Evolutionary conservation across 2,888 invertebrate genomes (phyloP), one percentile per base, ranked within the genome.

Genomic region (Mylabris sibirica): DNA sequence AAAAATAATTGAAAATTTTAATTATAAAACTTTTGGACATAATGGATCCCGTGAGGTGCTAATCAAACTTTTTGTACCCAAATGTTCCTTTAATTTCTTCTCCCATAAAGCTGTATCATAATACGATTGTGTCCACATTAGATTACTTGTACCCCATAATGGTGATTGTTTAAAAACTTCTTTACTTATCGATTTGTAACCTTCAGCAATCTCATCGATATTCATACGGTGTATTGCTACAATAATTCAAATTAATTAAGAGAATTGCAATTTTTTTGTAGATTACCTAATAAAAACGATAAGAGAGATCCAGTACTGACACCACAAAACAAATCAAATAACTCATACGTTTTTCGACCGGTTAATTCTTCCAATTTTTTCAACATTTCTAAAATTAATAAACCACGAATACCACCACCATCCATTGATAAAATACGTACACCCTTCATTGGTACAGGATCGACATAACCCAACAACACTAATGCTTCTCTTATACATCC

Each of bases 41-140:
- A 83, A 82, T 24, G 84, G 82, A 75, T 87, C 86, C 60, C 88
- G 83, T 14, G 86, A 81, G 0, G 88, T 88, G 74, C 89, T 87
- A 49, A 91, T 89, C 34, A 93, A 85, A 59, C 87, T 86, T 68
- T 84, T 84, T 64, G 90, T 89, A 0, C 90, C 89, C 9, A 92
- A 84, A 76, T 90, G 86, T 65, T 89, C 88, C 82, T 90, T 89
- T 49, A 97, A 85, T 80, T 95, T 86, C 68, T 89, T 86, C 82
- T 95, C 94, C 94, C 95, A 96, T 9, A 91, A 86, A 0, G 88
- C 88, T 0, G 95, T 94, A 81, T 96, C 93, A 84, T 97, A 96
- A 85, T 95, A 96, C 0, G 95, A 91, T 81, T 96, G 95, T 66
- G 90, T 90, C 90, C 92, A 92, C 24, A 96, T 89, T 59, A 96